Base-by-base conservation (phyloP, 2,113 vertebrate genomes). In the Saguinus midas region DNA sequence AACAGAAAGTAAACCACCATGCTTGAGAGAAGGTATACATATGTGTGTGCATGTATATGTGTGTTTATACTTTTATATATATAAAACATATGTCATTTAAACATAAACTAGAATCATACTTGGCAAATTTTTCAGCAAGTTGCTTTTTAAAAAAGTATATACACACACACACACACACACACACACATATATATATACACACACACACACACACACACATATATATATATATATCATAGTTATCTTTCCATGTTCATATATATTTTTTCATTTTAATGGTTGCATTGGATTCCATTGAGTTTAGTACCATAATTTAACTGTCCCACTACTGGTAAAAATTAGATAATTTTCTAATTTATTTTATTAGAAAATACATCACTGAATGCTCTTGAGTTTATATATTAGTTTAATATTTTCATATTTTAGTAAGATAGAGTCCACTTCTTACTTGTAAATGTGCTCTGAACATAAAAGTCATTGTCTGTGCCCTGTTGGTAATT, bases 1-100 rank as follows among this genome's bases (percentile, higher is more conserved):
- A 14, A 37, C 17, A 72, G 40, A 58, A 66, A 94, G 10, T 27
- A 35, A 87, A 50, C 6, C 35, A 50, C 10, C 5, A 27, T 81
- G 35, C 14, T 25, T 27, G 29, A 83, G 18, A 79, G 55, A 66
- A 64, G 43, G 81, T 14, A 10, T 20, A 86, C 18, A 13, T 43
- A 0, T 40, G 25, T 20, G 3, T 66, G 23, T 27, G 17, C 12
- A 48, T 37, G 3, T 66, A 25, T 1, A 25, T 32, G 2, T 1
- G 55, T 37, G 16, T 21, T 4, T 14, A 61, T 20, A 52, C 2
- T n/a, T 17, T 7, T 14, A 20, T 82, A 73, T 68, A 80, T 29
- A 20, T 55, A 81, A 87, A 81, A 45, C 9, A 25, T 32, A 50
- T 25, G 43, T 29, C 16, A 50, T 52, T 18, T 20, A 73, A 78